phyloP scores from a whole-genome alignment of 2,888 invertebrate genomes.

The Ornithoptera alexandrae region DNA sequence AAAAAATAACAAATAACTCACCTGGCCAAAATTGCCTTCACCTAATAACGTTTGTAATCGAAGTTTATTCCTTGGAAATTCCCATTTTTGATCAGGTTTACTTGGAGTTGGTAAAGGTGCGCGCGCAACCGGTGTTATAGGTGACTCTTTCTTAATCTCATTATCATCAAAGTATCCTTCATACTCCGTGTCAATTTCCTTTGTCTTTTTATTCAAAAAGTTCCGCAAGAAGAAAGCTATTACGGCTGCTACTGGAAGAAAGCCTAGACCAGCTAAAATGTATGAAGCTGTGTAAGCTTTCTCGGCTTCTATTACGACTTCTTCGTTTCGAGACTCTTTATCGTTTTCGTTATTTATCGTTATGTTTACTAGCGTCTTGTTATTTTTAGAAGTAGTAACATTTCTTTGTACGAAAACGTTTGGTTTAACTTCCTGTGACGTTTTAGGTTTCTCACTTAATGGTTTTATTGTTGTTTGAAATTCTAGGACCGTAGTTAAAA shows the following conservation, averaged over 20 bases:
- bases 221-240: conserved; percentile 79
- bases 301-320: conserved; percentile 79
- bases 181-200: conserved; percentile 79
- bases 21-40: conserved; percentile 92
- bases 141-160: conserved; percentile 73
- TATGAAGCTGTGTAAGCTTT: conserved; percentile 82
- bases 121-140: conserved; percentile 77
- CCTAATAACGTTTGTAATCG: conserved; percentile 88
- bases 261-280: conserved; percentile 81
- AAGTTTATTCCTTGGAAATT: conserved; percentile 88
- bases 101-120: conserved; percentile 76
- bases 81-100: conserved; percentile 83
- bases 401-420: conserved; percentile 45
- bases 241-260: conserved; percentile 80
- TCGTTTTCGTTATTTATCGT: conserved; percentile 46
- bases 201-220: conserved; percentile 76
- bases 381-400: conserved; percentile 39
- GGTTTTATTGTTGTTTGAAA: conserved; percentile 49
- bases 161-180: conserved; percentile 82
- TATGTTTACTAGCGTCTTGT: conserved; percentile 43
- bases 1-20: conserved; percentile 41
- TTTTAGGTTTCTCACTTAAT: conserved; percentile 67
- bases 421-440: conserved; percentile 64
- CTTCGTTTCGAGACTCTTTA: conserved; percentile 63
- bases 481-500: conserved; percentile 34